phyloP scores from a whole-genome alignment of 2,113 vertebrate genomes.

The Neodontobutis hainanensis region DNA sequence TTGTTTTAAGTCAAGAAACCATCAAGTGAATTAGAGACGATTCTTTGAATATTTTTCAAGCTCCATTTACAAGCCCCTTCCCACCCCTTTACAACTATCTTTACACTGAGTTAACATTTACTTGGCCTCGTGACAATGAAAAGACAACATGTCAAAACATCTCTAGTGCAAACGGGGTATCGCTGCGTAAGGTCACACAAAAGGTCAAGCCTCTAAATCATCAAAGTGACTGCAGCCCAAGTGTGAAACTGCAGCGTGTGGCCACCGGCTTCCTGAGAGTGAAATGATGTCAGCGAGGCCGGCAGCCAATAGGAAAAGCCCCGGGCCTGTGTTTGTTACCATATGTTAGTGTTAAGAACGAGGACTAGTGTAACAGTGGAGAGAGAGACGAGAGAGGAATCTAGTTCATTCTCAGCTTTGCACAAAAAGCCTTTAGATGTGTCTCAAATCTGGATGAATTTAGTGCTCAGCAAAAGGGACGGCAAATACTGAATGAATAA shows the following conservation, averaged over 20 bases:
- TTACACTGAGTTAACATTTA: not conserved
- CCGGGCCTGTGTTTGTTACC: constrained; percentile 61
- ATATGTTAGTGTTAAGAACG: constrained; percentile 68
- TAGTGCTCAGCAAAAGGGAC: too few species aligned
- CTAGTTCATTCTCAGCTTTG: constrained; percentile 30
- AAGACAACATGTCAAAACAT: not conserved
- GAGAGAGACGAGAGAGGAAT: constrained; percentile 32
- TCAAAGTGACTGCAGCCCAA: constrained; percentile 48
- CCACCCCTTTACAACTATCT: not conserved
- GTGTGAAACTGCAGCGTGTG: constrained; percentile 56
- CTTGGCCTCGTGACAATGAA: not conserved
- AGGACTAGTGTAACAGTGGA: constrained; percentile 45
- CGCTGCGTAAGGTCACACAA: constrained; percentile 19
- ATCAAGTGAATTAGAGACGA: too few species aligned
- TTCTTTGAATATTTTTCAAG: too few species aligned
- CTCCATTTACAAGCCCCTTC: too few species aligned
- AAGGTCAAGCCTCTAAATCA: constrained; percentile 55
- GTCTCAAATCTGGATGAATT: not conserved
- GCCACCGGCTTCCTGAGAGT: constrained; percentile 48
- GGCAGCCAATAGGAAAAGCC: constrained; percentile 67
- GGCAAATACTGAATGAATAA: not conserved
- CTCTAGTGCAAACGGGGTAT: not conserved
- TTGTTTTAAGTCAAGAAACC: too few species aligned
- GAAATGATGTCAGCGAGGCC: constrained; percentile 61
- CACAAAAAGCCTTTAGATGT: not conserved